A percentile compares a stretch with the other conserved stretches of the same genome.
Conservation (phyloP, 2,888 invertebrate genomes). For the Anticlea derivata region DNA sequence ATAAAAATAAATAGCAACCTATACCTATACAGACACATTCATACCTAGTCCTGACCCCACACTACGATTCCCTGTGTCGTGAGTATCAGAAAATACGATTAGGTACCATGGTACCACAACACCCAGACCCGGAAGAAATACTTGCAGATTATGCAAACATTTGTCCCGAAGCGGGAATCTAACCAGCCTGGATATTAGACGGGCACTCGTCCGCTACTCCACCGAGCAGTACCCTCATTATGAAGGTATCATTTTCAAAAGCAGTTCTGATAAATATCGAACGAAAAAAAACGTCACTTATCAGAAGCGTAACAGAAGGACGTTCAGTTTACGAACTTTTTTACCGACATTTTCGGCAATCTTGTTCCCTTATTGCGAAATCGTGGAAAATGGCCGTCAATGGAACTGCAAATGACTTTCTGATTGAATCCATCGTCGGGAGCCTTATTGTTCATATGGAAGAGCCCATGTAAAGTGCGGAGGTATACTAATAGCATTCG, state of each 20-base stretch:
- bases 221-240: no score
- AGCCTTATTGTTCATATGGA: slow-evolving; percentile 43
- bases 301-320: slow-evolving; percentile 25
- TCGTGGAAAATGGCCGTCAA: slow-evolving; percentile 33
- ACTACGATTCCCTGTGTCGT: no score
- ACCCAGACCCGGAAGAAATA: no score
- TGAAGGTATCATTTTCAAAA: neutral
- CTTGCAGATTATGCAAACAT: no score
- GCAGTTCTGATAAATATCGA: neutral
- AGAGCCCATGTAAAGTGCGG: slow-evolving; percentile 40
- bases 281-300: slow-evolving; percentile 14
- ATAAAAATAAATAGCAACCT: no score
- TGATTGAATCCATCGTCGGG: slow-evolving; percentile 48
- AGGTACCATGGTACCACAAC: no score
- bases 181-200: no score
- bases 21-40: no score
- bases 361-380: slow-evolving; percentile 33
- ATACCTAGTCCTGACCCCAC: no score
- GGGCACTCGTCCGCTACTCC: no score
- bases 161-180: no score
- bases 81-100: no score
- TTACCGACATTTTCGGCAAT: slow-evolving; percentile 38
- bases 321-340: slow-evolving; percentile 34
- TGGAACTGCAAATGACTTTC: slow-evolving; percentile 49
- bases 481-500: slow-evolving; percentile 41